Conservation (phyloP, 2,113 vertebrate species). For the Chunga burmeisteri region DNA sequence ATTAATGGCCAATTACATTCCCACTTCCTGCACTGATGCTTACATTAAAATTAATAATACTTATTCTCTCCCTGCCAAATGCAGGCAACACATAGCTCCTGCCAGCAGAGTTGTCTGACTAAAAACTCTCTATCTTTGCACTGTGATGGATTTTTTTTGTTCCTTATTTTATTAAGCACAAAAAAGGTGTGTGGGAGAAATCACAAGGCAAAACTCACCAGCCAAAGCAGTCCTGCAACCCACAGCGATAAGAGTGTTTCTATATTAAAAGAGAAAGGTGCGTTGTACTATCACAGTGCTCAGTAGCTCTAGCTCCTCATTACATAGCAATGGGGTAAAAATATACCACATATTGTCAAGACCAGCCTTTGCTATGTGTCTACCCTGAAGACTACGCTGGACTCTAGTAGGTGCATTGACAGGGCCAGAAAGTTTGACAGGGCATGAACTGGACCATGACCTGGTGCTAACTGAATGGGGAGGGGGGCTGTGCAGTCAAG, state of each 20-base stretch:
- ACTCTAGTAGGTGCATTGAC: not conserved
- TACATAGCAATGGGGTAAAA: not conserved
- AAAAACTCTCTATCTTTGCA: not conserved
- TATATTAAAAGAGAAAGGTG: not conserved
- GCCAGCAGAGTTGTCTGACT: not conserved
- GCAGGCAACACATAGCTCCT: not conserved
- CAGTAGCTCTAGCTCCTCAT: not conserved
- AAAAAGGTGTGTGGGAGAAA: not conserved
- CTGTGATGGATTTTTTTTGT: not conserved
- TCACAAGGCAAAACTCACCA: not conserved
- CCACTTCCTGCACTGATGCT: slow-evolving; percentile 47
- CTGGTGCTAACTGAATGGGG: not conserved
- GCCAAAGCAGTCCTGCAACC: not conserved
- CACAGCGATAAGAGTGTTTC: not conserved
- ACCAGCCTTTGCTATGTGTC: not conserved
- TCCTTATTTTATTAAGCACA: not conserved
- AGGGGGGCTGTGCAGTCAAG: not conserved
- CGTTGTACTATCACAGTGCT: not conserved
- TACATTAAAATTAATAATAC: slow-evolving; percentile 40
- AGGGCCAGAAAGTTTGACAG: not conserved
- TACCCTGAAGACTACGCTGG: not conserved
- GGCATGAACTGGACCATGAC: not conserved
- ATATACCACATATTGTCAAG: not conserved
- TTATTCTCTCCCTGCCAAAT: slow-evolving; percentile 9
- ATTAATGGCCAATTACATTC: slow-evolving; percentile 44